Conservation (phyloP, 2,113 vertebrate species). For the Tauraco erythrolophus region DNA sequence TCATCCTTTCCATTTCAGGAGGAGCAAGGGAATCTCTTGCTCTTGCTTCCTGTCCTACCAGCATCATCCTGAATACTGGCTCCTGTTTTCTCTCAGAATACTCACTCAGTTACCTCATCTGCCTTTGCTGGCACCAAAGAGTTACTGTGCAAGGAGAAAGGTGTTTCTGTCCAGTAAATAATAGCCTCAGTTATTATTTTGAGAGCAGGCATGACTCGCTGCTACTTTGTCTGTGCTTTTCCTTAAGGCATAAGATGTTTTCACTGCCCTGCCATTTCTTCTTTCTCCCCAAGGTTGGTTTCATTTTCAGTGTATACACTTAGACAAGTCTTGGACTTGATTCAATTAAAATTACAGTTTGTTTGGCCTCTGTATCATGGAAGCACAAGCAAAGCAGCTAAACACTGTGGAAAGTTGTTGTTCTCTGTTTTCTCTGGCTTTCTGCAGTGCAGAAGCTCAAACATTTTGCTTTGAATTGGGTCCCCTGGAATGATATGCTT, state of each 20-base stretch:
- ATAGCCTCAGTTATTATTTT: slow-evolving; percentile 46
- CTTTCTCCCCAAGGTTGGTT: slow-evolving; percentile 53
- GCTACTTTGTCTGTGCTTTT: neutral
- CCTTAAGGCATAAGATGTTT: slow-evolving; percentile 50
- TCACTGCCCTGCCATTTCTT: slow-evolving; percentile 17
- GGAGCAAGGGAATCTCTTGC: neutral
- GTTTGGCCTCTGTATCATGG: slow-evolving; percentile 60
- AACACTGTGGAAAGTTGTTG: slow-evolving; percentile 76
- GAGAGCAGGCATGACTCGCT: neutral
- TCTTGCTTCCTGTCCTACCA: neutral
- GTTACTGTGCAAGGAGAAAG: slow-evolving; percentile 15
- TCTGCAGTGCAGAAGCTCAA: slow-evolving; percentile 64
- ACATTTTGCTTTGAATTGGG: slow-evolving; percentile 66
- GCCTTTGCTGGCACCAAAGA: slow-evolving; percentile 13
- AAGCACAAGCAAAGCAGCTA: slow-evolving; percentile 65
- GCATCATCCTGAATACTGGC: neutral
- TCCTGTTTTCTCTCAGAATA: slow-evolving; percentile 21
- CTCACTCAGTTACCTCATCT: slow-evolving; percentile 11
- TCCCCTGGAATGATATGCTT: slow-evolving; percentile 50
- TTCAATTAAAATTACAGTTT: slow-evolving; percentile 63
- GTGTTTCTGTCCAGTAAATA: slow-evolving; percentile 19
- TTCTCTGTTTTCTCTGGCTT: slow-evolving; percentile 76
- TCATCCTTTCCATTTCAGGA: slow-evolving; percentile 37
- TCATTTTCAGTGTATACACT: slow-evolving; percentile 66
- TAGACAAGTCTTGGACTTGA: slow-evolving; percentile 50